Base-by-base conservation (phyloP, 2,888 invertebrate genomes). In the Nebria salina region DNA sequence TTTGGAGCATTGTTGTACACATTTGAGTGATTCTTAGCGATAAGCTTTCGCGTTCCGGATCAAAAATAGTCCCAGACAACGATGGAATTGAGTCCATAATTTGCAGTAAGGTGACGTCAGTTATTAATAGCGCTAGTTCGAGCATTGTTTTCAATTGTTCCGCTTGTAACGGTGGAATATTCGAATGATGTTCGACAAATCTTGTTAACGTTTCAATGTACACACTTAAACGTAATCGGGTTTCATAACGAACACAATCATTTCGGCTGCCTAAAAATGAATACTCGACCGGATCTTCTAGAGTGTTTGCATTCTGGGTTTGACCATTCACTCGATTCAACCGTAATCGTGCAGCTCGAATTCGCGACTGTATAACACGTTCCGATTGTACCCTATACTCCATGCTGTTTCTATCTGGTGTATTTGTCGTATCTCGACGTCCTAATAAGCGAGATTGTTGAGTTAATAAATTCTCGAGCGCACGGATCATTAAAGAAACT, bases 151-250 rank as follows among this genome's bases (percentile, higher is more conserved):
- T 81, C 64, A 81, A 86, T 82, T 88, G 86, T 9, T 81, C 83
- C 82, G 72, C 86, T 84, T 42, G 84, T 82, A 72, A 73, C 83
- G 83, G 79, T 42, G 86, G 78, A 75, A 84, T 83, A 74, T 85
- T 85, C 65, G 86, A 86, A 82, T 88, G 87, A 81, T 89, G 88
- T 83, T 90, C 90, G 78, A 91, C 88, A 83, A 90, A 90, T 81
- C 89, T 87, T 8, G 89, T 90, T 83, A 91, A 85, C 64, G 88
- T 88, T 82, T 90, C 89, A 3, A 91, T 89, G 85, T 90, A 90
- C 2, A 88, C 85, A 75, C 88, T 88, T 54, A 91, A 85, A 6
- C 89, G 88, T 83, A 89, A 88, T 81, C 91, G 87, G 65, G 85
- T 87, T 42, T 83, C 84, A 82, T 86, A 87, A 75, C 89, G 85